Conservation (phyloP, 2,888 invertebrate genomes). For the Ormyrus pomaceus region DNA sequence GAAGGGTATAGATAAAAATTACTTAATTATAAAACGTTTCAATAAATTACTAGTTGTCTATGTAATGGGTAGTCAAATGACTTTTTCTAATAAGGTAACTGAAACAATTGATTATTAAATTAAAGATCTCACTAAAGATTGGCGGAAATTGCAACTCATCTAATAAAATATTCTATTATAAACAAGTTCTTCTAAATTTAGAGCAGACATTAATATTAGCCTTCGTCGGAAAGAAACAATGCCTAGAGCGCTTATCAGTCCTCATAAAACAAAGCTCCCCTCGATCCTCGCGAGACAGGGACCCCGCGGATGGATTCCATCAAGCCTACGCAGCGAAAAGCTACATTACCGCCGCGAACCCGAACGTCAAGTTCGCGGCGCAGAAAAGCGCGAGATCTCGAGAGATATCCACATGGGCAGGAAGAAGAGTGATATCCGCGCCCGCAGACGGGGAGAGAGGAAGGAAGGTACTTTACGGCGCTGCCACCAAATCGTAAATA, state of each 20-base stretch:
- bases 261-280: slow-evolving; percentile 31
- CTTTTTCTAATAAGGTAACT: background rate
- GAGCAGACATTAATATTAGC: background rate
- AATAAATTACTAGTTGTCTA: too few species aligned
- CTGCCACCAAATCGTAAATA: slow-evolving; percentile 68
- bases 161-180: too few species aligned
- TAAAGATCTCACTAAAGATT: too few species aligned
- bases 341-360: background rate
- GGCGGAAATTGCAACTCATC: too few species aligned
- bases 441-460: slow-evolving; percentile 12
- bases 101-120: too few species aligned
- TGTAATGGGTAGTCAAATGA: background rate
- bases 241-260: slow-evolving; percentile 1
- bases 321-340: slow-evolving; percentile 33
- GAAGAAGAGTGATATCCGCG: slow-evolving; percentile 35
- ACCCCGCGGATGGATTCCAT: slow-evolving; percentile 29
- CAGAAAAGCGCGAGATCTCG: slow-evolving; percentile 34
- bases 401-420: slow-evolving; percentile 12
- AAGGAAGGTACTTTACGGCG: slow-evolving; percentile 63
- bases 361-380: slow-evolving; percentile 9
- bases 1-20: too few species aligned
- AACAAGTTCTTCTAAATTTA: too few species aligned
- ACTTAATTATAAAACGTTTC: too few species aligned
- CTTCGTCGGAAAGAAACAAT: slow-evolving; percentile 6
- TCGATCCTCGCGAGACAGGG: slow-evolving; percentile 28